A percentile compares a stretch with the other conserved stretches of the same genome.
Evolutionary conservation across 2,797 vertebrate species (phyloP).

Genomic region (Carcharodon carcharias): DNA sequence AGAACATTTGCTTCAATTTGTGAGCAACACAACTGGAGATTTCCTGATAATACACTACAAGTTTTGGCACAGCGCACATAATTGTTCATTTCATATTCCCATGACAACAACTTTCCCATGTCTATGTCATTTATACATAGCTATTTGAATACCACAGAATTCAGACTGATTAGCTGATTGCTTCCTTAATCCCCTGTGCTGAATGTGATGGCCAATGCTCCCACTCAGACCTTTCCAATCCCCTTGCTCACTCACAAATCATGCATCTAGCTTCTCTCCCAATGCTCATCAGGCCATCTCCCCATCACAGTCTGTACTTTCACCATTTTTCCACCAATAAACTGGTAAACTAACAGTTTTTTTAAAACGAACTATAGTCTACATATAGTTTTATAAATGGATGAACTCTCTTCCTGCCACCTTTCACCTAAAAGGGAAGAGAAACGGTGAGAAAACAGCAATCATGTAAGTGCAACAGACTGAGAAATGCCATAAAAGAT

Average conservation of each 20-base stretch:
- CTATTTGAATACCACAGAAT: not conserved
- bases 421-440: too few relatives aligned
- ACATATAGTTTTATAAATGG: too few relatives aligned
- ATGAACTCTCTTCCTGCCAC: too few relatives aligned
- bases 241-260: not conserved
- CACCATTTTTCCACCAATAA: too few relatives aligned
- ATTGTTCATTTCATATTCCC: not conserved
- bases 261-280: not conserved
- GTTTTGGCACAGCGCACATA: not conserved
- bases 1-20: not conserved
- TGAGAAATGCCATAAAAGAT: not conserved
- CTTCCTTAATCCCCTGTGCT: not conserved
- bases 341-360: not conserved
- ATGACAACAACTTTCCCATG: not conserved
- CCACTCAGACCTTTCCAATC: not conserved
- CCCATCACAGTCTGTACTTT: too few relatives aligned
- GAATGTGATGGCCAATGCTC: not conserved
- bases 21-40: not conserved
- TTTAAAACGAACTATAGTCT: not conserved
- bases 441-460: too few relatives aligned
- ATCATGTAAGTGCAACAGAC: too few relatives aligned
- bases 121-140: too few relatives aligned
- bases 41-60: not conserved
- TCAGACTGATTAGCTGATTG: not conserved
- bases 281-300: not conserved